Evolutionary conservation across 2,888 invertebrate species (phyloP).

Genomic region (Ophonus ardosiacus): DNA sequence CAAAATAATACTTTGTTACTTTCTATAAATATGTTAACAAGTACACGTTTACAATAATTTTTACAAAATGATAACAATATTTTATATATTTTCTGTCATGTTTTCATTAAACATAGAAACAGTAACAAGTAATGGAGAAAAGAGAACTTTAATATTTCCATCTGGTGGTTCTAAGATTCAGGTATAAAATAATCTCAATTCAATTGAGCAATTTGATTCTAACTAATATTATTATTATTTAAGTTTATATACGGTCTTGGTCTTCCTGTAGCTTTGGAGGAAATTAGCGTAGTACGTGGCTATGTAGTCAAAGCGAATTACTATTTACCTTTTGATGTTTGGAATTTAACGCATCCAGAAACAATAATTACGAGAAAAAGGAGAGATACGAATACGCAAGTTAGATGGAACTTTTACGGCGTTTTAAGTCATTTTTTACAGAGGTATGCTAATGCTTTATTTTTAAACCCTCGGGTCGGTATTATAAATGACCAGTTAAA

Average conservation of each 20-base stretch:
- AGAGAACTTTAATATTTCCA: constrained; percentile 65
- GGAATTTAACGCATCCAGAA: constrained; percentile 69
- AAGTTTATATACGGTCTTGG: constrained; percentile 73
- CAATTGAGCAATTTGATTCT: background rate
- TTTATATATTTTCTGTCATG: background rate
- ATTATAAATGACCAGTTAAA: too few species aligned
- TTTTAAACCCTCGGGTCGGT: too few species aligned
- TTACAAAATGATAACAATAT: background rate
- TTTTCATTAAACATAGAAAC: background rate
- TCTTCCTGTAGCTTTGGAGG: constrained; percentile 76
- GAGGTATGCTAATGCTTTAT: constrained; percentile 73
- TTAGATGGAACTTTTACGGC: constrained; percentile 82
- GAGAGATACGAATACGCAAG: constrained; percentile 72
- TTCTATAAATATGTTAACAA: background rate
- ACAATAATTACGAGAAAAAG: constrained; percentile 67
- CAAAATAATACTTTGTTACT: background rate
- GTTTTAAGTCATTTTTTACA: constrained; percentile 80
- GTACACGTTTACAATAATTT: background rate
- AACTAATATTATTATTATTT: background rate
- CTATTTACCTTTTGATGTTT: constrained; percentile 69
- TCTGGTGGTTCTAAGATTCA: background rate
- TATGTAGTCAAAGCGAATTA: constrained; percentile 76
- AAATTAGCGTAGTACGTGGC: constrained; percentile 75
- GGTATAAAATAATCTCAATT: background rate
- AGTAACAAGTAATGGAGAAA: constrained; percentile 54